Conservation (phyloP, 2,113 vertebrate species). For the Microcebus tavaratra region DNA sequence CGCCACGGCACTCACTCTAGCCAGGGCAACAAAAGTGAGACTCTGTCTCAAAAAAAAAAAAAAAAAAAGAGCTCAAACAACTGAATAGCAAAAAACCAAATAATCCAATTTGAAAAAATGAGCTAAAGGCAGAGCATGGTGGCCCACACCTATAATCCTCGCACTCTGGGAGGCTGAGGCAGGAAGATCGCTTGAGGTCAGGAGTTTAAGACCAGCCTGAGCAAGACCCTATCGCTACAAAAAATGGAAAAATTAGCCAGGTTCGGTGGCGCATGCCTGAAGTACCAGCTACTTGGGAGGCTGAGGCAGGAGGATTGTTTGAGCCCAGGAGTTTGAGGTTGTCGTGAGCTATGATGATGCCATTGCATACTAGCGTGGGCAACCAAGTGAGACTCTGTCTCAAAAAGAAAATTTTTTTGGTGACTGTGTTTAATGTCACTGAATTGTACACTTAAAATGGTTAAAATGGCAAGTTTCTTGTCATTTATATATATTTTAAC, state of each 20-base stretch:
- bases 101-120: background rate
- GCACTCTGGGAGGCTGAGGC: background rate
- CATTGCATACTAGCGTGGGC: background rate
- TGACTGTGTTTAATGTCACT: background rate
- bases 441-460: background rate
- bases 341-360: background rate
- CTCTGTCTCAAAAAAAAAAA: too few species aligned
- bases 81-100: background rate
- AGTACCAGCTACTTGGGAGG: too few species aligned
- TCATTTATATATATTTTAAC: background rate
- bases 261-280: too few species aligned
- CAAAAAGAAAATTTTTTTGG: too few species aligned
- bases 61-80: too few species aligned
- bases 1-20: too few species aligned
- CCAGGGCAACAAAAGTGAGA: too few species aligned
- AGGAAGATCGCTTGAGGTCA: too few species aligned
- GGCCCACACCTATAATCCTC: background rate
- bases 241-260: too few species aligned
- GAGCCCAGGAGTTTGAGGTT: background rate
- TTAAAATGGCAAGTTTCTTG: background rate
- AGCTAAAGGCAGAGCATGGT: background rate
- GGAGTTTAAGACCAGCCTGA: too few species aligned
- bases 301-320: too few species aligned
- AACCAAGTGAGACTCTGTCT: background rate
- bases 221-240: too few species aligned